A percentile compares a stretch with the other conserved stretches of the same genome.
Conservation (phyloP, 2,113 vertebrate species). For the Fukomys damarensis region DNA sequence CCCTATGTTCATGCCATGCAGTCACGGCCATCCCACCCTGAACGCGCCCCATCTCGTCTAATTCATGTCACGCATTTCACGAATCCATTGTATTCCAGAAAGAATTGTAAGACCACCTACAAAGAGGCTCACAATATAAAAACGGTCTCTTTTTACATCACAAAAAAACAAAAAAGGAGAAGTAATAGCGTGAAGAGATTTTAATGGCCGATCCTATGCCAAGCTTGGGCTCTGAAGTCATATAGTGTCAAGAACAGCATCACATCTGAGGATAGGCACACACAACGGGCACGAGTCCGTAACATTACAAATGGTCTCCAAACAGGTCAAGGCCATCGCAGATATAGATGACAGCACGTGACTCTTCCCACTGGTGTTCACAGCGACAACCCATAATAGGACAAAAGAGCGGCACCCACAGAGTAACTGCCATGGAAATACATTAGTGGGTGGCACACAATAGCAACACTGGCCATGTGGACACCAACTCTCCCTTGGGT, state of each 20-base stretch:
- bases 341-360: background rate
- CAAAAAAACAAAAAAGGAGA: background rate
- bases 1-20: no score
- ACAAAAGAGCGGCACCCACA: background rate
- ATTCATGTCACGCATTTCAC: background rate
- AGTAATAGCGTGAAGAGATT: background rate
- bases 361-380: background rate
- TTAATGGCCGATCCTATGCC: background rate
- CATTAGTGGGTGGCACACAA: background rate
- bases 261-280: rapidly evolving
- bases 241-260: rapidly evolving
- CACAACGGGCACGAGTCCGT: rapidly evolving
- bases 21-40: no score
- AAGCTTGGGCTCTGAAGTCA: background rate
- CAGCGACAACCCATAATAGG: no score
- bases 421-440: background rate
- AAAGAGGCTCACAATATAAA: background rate
- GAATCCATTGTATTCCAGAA: background rate
- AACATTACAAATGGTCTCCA: background rate
- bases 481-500: background rate
- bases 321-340: background rate
- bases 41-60: no score
- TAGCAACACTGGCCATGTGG: rapidly evolving
- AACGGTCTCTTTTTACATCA: background rate
- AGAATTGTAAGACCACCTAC: background rate